Conservation (phyloP, 1,140 invertebrate genomes). For the Cydia amplana region DNA sequence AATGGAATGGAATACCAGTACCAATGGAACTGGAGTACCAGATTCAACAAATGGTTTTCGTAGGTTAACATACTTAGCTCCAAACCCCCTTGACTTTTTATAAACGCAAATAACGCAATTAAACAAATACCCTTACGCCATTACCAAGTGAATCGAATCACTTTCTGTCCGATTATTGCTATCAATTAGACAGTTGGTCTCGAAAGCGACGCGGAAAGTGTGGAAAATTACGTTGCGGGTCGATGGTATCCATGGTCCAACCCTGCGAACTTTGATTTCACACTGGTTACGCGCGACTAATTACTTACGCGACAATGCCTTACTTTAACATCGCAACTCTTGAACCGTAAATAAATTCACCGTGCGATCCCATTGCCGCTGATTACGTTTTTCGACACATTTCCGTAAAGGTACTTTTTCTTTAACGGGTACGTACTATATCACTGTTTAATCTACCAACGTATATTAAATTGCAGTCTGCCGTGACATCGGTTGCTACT, state of each 20-base stretch:
- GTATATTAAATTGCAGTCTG: neutral
- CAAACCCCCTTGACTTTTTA: neutral
- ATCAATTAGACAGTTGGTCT: constrained; percentile 22
- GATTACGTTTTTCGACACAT: neutral
- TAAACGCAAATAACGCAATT: neutral
- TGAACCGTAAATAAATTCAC: neutral
- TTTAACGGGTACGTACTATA: neutral
- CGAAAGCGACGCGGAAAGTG: constrained; percentile 28
- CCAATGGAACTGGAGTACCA: too few species aligned
- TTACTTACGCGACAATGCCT: constrained; percentile 9
- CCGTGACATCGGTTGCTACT: constrained; percentile 1
- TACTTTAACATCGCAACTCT: neutral
- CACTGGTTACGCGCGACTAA: constrained; percentile 1
- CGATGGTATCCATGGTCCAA: constrained; percentile 2
- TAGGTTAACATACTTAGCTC: too few species aligned
- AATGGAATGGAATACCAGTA: too few species aligned
- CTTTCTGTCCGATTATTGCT: constrained; percentile 26
- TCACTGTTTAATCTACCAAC: neutral
- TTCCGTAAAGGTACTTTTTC: neutral
- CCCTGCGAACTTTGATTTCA: constrained; percentile 23
- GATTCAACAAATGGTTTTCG: too few species aligned
- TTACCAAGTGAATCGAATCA: constrained; percentile 31
- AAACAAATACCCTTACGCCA: constrained; percentile 16
- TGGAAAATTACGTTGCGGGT: constrained; percentile 19
- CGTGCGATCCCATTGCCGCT: neutral